Percentiles rank a stretch among this genome's conserved stretches.
phyloP scores from a whole-genome alignment of 2,113 vertebrate species.

The Coturnix japonica region DNA sequence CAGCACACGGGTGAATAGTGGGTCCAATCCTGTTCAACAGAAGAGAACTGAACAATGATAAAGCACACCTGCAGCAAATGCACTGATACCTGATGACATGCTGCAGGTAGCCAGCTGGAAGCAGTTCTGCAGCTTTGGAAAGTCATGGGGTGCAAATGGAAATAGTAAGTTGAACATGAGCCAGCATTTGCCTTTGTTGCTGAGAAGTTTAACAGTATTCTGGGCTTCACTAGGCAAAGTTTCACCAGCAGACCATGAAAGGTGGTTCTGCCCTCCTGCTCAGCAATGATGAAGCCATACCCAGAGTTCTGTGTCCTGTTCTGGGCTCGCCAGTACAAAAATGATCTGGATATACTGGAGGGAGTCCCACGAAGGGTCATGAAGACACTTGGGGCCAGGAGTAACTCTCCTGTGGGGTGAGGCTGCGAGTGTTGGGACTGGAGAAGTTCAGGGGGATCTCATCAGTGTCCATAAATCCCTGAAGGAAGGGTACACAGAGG shows the following conservation, averaged over 20 bases:
- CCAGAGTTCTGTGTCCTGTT: not conserved
- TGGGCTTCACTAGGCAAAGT: not conserved
- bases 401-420: not conserved
- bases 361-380: not conserved
- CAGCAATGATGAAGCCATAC: not conserved
- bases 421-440: not conserved
- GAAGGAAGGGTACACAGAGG: not conserved
- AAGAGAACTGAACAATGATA: no score
- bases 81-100: no score
- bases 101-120: not conserved
- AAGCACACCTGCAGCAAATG: not conserved
- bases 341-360: not conserved
- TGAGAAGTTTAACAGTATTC: not conserved
- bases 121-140: not conserved
- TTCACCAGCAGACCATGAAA: not conserved
- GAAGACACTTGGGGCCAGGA: not conserved
- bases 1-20: not conserved
- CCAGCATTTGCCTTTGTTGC: not conserved
- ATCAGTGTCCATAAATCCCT: not conserved
- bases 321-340: not conserved
- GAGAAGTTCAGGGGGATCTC: not conserved
- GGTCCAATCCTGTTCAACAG: not conserved
- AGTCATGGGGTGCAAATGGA: not conserved
- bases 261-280: not conserved
- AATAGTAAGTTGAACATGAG: not conserved